phyloP scores from a whole-genome alignment of 2,113 vertebrate species.

The Myanophis thanlyinensis region DNA sequence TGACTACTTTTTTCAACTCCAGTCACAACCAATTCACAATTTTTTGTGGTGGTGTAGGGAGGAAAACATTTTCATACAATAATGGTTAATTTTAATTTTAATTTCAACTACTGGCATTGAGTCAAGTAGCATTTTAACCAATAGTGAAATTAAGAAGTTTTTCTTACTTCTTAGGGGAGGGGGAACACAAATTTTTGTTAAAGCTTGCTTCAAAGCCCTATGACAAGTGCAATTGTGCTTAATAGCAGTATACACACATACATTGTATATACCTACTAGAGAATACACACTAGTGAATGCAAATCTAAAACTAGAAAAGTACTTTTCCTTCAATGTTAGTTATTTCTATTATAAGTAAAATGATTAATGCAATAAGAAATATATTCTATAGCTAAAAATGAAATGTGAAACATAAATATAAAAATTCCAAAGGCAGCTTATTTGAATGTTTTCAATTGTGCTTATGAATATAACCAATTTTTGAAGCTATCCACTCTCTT shows the following conservation, averaged over 20 bases:
- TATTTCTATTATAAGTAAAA: neutral
- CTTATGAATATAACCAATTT: neutral
- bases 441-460: neutral
- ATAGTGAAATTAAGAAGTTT: neutral
- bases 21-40: neutral
- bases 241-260: neutral
- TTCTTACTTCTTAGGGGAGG: neutral
- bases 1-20: neutral
- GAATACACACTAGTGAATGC: neutral
- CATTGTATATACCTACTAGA: neutral
- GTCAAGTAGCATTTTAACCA: neutral
- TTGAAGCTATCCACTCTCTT: neutral
- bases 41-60: neutral
- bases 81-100: neutral
- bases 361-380: neutral
- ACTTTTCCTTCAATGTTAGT: neutral
- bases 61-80: neutral
- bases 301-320: neutral
- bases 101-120: neutral
- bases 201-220: neutral
- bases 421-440: neutral
- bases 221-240: neutral
- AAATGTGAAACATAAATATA: neutral
- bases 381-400: fast-evolving
- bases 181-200: neutral